phyloP scores from a whole-genome alignment of 2,888 invertebrate species.

The Hoplodrina blanda region DNA sequence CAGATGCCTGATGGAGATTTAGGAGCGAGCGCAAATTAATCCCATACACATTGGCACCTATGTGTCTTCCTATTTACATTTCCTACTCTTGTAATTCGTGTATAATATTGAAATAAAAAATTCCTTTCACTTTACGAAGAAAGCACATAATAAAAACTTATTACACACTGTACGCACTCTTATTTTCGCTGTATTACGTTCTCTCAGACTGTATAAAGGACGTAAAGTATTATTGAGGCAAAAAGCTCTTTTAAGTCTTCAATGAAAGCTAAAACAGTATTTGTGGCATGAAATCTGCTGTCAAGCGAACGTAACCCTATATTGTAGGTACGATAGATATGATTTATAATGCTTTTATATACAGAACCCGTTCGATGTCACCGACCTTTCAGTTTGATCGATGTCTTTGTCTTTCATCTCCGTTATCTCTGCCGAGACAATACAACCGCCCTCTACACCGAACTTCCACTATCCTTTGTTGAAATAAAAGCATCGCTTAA shows the following conservation, averaged over 20 bases:
- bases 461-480: slow-evolving; percentile 70
- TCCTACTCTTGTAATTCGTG: not conserved
- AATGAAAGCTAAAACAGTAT: slow-evolving; percentile 37
- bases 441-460: slow-evolving; percentile 68
- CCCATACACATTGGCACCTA: slow-evolving; percentile 22
- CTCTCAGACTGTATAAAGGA: slow-evolving; percentile 16
- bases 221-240: slow-evolving; percentile 43
- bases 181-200: slow-evolving; percentile 41
- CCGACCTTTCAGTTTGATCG: slow-evolving; percentile 76
- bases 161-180: slow-evolving; percentile 29
- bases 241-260: slow-evolving; percentile 25
- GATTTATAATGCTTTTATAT: slow-evolving; percentile 59
- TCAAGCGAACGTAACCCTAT: slow-evolving; percentile 43
- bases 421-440: slow-evolving; percentile 68
- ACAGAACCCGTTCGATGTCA: slow-evolving; percentile 66
- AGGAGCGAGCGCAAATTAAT: slow-evolving; percentile 56
- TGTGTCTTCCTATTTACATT: slow-evolving; percentile 22
- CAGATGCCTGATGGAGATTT: slow-evolving; percentile 55
- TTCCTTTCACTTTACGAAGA: slow-evolving; percentile 9
- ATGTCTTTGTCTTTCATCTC: slow-evolving; percentile 73
- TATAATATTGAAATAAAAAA: slow-evolving; percentile 37
- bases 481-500: slow-evolving; percentile 69
- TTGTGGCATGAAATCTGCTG: slow-evolving; percentile 31
- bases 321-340: slow-evolving; percentile 42
- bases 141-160: slow-evolving; percentile 48